Conservation (phyloP, 1,140 invertebrate species). For the Bombus polaris region DNA sequence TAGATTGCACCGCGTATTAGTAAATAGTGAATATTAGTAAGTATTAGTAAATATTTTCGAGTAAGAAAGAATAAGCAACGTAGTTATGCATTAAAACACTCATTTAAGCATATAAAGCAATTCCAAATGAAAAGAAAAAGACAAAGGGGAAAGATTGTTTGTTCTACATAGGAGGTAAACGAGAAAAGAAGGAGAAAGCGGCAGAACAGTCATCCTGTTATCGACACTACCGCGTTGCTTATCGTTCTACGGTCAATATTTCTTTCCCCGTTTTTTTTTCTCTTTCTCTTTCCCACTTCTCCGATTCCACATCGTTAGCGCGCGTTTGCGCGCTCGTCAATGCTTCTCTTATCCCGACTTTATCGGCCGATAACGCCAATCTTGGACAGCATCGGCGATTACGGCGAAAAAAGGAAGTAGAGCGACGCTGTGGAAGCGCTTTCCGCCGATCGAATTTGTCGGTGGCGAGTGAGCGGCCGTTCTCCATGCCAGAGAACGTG, state of each 20-base stretch:
- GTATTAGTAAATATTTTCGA: no score
- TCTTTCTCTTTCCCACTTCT: constrained; percentile 19
- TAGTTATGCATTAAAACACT: no score
- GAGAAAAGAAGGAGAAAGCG: constrained; percentile 16
- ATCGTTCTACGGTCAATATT: constrained; percentile 68
- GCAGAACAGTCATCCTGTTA: constrained; percentile 62
- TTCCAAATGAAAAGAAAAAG: neutral
- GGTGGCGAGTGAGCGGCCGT: constrained; percentile 6
- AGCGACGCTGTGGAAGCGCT: constrained; percentile 9
- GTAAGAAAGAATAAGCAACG: no score
- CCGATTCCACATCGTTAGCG: constrained; percentile 48
- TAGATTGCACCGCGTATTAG: neutral
- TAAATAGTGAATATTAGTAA: neutral
- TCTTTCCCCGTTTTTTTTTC: constrained; percentile 37
- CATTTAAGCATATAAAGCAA: neutral
- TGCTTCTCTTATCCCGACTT: constrained; percentile 54
- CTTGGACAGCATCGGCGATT: constrained; percentile 30
- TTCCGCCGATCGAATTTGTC: constrained; percentile 37
- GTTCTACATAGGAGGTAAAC: constrained; percentile 21
- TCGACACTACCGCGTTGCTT: constrained; percentile 60
- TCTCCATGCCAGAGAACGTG: constrained; percentile 23
- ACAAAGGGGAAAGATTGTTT: neutral
- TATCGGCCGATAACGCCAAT: constrained; percentile 66
- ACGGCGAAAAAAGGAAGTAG: constrained; percentile 22
- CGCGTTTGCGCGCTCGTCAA: constrained; percentile 37